phyloP scores from a whole-genome alignment of 1,140 invertebrate species.

The Zaprionus gabonicus region DNA sequence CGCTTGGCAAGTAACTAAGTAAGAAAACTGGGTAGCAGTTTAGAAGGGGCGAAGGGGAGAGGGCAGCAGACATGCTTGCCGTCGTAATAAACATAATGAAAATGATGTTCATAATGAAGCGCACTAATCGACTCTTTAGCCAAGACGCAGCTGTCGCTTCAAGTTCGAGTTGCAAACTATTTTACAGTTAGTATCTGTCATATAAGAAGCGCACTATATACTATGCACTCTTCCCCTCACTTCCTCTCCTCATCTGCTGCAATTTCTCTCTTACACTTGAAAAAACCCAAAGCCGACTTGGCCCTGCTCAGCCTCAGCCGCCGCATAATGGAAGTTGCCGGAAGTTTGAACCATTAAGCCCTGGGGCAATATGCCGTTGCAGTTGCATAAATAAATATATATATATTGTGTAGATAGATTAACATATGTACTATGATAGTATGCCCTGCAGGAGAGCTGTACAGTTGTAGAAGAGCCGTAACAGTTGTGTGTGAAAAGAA shows the following conservation, averaged over 20 bases:
- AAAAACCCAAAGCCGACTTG: conserved; percentile 31
- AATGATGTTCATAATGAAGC: conserved; percentile 78
- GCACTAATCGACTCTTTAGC: conserved; percentile 66
- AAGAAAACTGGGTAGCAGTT: neutral
- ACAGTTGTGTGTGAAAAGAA: conserved; percentile 26
- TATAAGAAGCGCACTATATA: conserved; percentile 12
- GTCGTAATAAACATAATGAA: conserved; percentile 77
- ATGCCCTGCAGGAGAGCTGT: neutral
- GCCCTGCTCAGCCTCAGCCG: neutral
- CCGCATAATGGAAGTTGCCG: conserved; percentile 44
- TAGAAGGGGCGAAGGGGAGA: conserved; percentile 1
- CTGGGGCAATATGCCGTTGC: conserved; percentile 28
- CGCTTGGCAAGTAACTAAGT: conserved; percentile 22
- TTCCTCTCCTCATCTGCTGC: neutral
- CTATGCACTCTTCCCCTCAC: neutral
- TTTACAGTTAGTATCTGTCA: conserved; percentile 10
- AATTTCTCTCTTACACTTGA: conserved; percentile 20
- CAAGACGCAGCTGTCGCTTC: conserved; percentile 45
- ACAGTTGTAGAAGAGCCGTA: neutral
- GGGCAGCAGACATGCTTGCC: conserved; percentile 3
- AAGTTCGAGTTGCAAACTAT: conserved; percentile 49
- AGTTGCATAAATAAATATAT: conserved; percentile 62
- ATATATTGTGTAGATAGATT: neutral
- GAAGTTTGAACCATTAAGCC: conserved; percentile 64
- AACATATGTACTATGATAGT: neutral